Evolutionary conservation across 2,888 invertebrate genomes (phyloP).

Genomic region (Chorisops tibialis): DNA sequence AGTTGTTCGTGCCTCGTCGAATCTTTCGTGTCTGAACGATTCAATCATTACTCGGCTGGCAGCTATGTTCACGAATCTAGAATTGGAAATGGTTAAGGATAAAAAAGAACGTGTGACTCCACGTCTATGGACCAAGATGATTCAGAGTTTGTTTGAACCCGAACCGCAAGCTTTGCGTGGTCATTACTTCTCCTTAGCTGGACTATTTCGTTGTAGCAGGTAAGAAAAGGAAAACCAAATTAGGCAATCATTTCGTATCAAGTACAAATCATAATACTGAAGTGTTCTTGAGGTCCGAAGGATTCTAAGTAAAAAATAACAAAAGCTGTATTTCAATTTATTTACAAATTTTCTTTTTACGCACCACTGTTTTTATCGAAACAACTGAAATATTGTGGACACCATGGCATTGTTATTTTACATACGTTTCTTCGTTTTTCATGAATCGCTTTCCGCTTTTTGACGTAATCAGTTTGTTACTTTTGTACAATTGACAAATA

Average conservation of each 20-base stretch:
- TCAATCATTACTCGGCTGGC: slow-evolving; percentile 69
- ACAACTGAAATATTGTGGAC: too few species aligned
- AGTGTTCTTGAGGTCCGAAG: too few species aligned
- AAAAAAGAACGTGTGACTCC: slow-evolving; percentile 86
- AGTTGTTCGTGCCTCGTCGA: slow-evolving; percentile 79
- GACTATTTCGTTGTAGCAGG: slow-evolving; percentile 67
- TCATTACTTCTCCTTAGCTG: slow-evolving; percentile 76
- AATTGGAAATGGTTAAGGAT: slow-evolving; percentile 80
- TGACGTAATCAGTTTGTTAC: too few species aligned
- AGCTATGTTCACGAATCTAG: slow-evolving; percentile 82
- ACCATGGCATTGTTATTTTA: too few species aligned
- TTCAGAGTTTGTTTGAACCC: slow-evolving; percentile 70
- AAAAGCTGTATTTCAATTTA: too few species aligned
- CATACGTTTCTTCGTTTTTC: too few species aligned
- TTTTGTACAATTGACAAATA: too few species aligned
- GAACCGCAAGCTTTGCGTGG: slow-evolving; percentile 74
- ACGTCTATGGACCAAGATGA: slow-evolving; percentile 77
- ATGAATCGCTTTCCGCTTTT: too few species aligned
- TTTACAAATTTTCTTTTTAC: slow-evolving; percentile 8
- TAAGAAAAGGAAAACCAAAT: slow-evolving; percentile 45
- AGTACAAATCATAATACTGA: too few species aligned
- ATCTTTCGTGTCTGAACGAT: slow-evolving; percentile 85
- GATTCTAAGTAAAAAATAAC: too few species aligned
- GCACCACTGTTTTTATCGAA: background rate
- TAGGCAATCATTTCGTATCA: slow-evolving; percentile 36